Evolutionary conservation across 2,888 invertebrate genomes (phyloP).

Genomic region (Leptinotarsa haldemani): DNA sequence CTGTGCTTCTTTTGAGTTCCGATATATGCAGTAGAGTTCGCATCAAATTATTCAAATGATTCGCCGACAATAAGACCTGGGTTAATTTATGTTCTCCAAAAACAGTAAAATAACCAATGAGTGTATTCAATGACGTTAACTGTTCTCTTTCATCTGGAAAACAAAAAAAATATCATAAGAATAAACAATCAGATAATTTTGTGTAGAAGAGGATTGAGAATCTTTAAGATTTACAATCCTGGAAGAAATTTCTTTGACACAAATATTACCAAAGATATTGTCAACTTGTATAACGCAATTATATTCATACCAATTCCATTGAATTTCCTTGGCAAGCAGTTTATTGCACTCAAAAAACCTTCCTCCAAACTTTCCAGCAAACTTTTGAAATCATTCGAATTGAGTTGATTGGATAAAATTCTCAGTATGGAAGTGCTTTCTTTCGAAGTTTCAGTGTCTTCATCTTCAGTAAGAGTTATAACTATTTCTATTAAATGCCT

Average conservation of each 20-base stretch:
- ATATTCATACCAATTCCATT: slow-evolving; percentile 69
- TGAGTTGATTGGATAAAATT: slow-evolving; percentile 65
- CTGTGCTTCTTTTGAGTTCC: slow-evolving; percentile 66
- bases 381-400: slow-evolving; percentile 60
- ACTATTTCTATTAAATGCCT: slow-evolving; percentile 75
- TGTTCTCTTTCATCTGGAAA: slow-evolving; percentile 72
- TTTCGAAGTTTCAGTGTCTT: slow-evolving; percentile 67
- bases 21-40: slow-evolving; percentile 69
- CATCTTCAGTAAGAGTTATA: slow-evolving; percentile 77
- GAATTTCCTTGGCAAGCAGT: slow-evolving; percentile 75
- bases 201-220: no score
- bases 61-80: slow-evolving; percentile 68
- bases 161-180: background rate
- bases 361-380: slow-evolving; percentile 71
- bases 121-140: slow-evolving; percentile 71
- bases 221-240: no score
- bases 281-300: background rate
- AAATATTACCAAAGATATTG: no score
- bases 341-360: slow-evolving; percentile 71
- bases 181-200: slow-evolving; percentile 9
- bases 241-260: no score
- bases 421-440: slow-evolving; percentile 62
- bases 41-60: slow-evolving; percentile 71
- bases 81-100: slow-evolving; percentile 71
- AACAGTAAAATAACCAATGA: slow-evolving; percentile 76